Conservation (phyloP, 2,888 invertebrate genomes). For the Panopea generosa region DNA sequence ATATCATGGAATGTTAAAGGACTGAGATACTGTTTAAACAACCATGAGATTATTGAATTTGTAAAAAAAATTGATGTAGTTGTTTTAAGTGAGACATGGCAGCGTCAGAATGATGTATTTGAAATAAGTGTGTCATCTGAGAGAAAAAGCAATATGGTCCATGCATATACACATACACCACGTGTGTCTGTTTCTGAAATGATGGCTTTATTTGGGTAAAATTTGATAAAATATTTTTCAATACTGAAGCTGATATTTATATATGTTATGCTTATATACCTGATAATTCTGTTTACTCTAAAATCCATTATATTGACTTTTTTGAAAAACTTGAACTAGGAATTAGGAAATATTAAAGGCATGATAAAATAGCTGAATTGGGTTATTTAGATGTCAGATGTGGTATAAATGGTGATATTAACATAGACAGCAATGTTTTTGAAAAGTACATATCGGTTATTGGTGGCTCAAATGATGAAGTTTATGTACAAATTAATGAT, state of each 20-base stretch:
- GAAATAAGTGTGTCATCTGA: not conserved
- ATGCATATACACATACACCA: too few species aligned
- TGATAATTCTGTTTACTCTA: conserved; percentile 21
- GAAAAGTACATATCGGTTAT: too few species aligned
- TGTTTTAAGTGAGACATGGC: conserved; percentile 28
- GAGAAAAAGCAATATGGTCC: conserved; percentile 3
- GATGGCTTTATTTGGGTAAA: conserved; percentile 20
- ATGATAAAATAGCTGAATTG: conserved; percentile 1
- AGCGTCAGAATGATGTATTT: conserved; percentile 11
- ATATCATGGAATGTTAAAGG: conserved; percentile 27
- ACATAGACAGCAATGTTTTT: too few species aligned
- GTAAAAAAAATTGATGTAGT: conserved; percentile 15
- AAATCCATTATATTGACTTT: conserved; percentile 6
- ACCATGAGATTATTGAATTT: conserved; percentile 21
- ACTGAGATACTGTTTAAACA: conserved; percentile 17
- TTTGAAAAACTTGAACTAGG: conserved; percentile 1
- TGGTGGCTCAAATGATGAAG: too few species aligned
- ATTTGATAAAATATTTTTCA: conserved; percentile 9
- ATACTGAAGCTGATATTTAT: conserved; percentile 1
- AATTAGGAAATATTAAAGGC: conserved; percentile 4
- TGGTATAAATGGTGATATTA: conserved; percentile 3
- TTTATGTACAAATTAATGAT: too few species aligned
- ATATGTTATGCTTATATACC: conserved; percentile 21
- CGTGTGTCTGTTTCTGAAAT: conserved; percentile 14
- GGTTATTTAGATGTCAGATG: conserved; percentile 21